Conservation (phyloP, 2,113 vertebrate species). For the rabbit (Oryctolagus cuniculus) region DNA sequence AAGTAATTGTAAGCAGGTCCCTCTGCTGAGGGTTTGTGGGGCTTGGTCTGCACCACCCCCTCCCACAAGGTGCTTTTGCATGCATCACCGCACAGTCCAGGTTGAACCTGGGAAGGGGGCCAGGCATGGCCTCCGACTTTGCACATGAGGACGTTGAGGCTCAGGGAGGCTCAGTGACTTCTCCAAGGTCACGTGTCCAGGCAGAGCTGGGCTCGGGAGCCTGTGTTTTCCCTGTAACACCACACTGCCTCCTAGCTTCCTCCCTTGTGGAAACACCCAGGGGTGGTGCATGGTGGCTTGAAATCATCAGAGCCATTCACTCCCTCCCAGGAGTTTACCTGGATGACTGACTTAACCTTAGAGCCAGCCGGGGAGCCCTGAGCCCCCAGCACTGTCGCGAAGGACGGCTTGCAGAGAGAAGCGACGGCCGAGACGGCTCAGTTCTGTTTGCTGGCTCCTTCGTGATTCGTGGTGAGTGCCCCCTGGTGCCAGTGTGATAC, state of each 20-base stretch:
- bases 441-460: background rate
- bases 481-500: background rate
- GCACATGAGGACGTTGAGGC: slow-evolving; percentile 33
- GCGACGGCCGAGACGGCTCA: background rate
- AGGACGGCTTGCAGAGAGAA: background rate
- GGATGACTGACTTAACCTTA: background rate
- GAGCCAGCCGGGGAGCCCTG: background rate
- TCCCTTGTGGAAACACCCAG: background rate
- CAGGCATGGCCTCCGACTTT: background rate
- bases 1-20: background rate
- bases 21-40: background rate
- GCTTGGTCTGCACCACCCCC: background rate
- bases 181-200: background rate
- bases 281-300: background rate
- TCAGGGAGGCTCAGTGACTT: background rate
- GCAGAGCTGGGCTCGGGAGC: background rate
- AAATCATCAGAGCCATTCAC: background rate
- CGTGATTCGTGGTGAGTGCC: background rate
- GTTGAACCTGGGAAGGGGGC: background rate
- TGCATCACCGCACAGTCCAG: background rate
- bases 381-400: background rate
- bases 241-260: slow-evolving; percentile 75
- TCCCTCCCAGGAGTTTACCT: background rate
- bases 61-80: background rate
- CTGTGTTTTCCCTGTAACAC: background rate